These are phyloP conservation scores for Holothuria leucospilota DNA, from an alignment of 53 echinoderm and acorn worm genomes.

Conservation along the genomic window DNA sequence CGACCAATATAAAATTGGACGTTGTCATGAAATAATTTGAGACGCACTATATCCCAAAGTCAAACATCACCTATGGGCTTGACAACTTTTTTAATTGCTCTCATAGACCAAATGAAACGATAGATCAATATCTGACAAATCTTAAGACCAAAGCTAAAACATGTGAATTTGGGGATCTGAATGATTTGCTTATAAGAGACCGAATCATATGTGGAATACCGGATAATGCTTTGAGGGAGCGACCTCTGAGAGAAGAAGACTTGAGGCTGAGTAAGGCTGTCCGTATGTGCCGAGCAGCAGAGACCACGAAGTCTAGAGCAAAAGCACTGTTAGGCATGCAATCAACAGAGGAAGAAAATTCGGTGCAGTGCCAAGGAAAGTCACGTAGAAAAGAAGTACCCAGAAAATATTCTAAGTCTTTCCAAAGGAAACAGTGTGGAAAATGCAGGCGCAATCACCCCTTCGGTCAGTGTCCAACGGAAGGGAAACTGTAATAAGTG, in stretches of 20 bases:
- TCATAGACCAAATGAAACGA: too few species aligned
- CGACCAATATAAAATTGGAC: too few species aligned
- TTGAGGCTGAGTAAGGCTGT: slow-evolving; percentile 10
- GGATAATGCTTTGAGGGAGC: too few species aligned
- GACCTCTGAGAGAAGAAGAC: too few species aligned
- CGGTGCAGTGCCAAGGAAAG: not conserved
- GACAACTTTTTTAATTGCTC: slow-evolving; percentile 49
- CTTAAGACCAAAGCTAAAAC: too few species aligned
- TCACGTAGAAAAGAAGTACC: not conserved
- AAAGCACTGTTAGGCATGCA: not conserved
- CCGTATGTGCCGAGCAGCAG: slow-evolving; percentile 40
- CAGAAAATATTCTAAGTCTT: not conserved
- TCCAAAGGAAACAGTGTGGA: slow-evolving; percentile 17
- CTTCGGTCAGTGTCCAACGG: slow-evolving; percentile 39
- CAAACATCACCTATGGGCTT: slow-evolving; percentile 48
- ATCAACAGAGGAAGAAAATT: too few species aligned
- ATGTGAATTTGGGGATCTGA: too few species aligned
- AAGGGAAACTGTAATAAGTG: slow-evolving; percentile 27
- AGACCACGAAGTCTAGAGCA: not conserved
- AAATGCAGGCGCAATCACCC: slow-evolving; percentile 35
- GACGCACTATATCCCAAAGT: slow-evolving; percentile 41
- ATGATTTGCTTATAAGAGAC: too few species aligned
- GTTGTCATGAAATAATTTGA: too few species aligned
- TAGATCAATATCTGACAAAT: too few species aligned
- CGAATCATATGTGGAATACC: slow-evolving; percentile 56